Evolutionary conservation across 92 coral and sea anemone genomes (phyloP).

Genomic region (Metridium senile): DNA sequence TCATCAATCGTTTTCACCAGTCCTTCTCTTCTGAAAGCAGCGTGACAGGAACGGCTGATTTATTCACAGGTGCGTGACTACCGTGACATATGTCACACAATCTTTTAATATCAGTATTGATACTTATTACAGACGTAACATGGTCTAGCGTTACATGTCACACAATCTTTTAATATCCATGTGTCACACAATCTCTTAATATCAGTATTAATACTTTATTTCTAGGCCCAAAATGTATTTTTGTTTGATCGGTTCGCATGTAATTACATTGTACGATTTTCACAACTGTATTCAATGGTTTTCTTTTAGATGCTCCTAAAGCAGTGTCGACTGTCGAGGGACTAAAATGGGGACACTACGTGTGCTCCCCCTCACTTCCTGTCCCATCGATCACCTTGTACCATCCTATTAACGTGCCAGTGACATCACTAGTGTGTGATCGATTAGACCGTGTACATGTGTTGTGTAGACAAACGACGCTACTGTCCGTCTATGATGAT

Average conservation of each 20-base stretch:
- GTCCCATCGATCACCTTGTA: slow-evolving; percentile 71
- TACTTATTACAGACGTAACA: too few species aligned
- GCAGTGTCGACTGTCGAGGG: slow-evolving; percentile 88
- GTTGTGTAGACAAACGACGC: slow-evolving; percentile 69
- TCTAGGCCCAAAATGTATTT: too few species aligned
- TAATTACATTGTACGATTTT: neutral
- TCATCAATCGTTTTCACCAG: slow-evolving; percentile 44
- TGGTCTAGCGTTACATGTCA: neutral
- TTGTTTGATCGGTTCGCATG: too few species aligned
- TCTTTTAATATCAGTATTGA: neutral
- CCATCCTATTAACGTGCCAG: slow-evolving; percentile 66
- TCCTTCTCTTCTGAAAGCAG: slow-evolving; percentile 64
- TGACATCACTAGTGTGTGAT: slow-evolving; percentile 60
- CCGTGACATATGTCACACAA: neutral
- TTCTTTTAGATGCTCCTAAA: slow-evolving; percentile 51
- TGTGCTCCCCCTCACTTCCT: slow-evolving; percentile 91
- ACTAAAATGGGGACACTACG: slow-evolving; percentile 88
- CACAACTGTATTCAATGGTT: neutral
- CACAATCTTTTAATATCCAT: too few species aligned
- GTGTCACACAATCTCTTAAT: too few species aligned
- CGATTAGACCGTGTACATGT: slow-evolving; percentile 67
- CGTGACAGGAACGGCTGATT: slow-evolving; percentile 42
- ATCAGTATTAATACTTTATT: too few species aligned
- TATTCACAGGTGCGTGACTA: slow-evolving; percentile 51
- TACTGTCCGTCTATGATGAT: slow-evolving; percentile 70